Conservation (phyloP, 2,113 vertebrate genomes). For the Thamnophis sirtalis region DNA sequence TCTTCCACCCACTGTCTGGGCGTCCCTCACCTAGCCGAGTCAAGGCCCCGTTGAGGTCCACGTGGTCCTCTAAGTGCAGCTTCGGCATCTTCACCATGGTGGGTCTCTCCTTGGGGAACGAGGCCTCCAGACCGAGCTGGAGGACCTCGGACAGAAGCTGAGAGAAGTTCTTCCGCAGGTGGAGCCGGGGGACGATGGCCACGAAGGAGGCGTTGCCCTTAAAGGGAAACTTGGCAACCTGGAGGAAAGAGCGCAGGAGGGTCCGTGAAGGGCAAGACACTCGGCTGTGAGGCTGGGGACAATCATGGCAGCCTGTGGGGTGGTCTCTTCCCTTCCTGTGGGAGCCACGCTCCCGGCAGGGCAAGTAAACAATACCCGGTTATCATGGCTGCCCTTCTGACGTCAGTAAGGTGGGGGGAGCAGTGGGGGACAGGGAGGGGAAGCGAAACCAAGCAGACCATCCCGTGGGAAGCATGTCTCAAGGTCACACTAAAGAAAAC, state of each 20-base stretch:
- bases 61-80: constrained; percentile 79
- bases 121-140: constrained; percentile 70
- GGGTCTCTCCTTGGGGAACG: constrained; percentile 72
- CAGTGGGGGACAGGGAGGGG: too few relatives aligned
- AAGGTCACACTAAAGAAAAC: background rate
- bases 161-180: constrained; percentile 69
- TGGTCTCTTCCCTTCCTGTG: background rate
- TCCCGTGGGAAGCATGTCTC: background rate
- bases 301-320: background rate
- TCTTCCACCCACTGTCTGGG: background rate
- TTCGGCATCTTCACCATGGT: constrained; percentile 86
- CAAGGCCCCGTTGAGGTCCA: constrained; percentile 80
- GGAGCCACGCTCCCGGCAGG: background rate
- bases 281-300: background rate
- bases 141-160: constrained; percentile 75
- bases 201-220: constrained; percentile 83
- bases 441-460: background rate
- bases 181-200: constrained; percentile 77
- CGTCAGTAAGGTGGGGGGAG: background rate
- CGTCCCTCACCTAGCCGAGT: constrained; percentile 81
- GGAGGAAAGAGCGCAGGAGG: constrained; percentile 27
- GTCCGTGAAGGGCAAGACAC: background rate
- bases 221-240: constrained; percentile 91
- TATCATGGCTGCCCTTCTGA: background rate
- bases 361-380: background rate